Evolutionary conservation across 2,797 vertebrate genomes (phyloP).

Genomic region (Hafferia zeledoni): DNA sequence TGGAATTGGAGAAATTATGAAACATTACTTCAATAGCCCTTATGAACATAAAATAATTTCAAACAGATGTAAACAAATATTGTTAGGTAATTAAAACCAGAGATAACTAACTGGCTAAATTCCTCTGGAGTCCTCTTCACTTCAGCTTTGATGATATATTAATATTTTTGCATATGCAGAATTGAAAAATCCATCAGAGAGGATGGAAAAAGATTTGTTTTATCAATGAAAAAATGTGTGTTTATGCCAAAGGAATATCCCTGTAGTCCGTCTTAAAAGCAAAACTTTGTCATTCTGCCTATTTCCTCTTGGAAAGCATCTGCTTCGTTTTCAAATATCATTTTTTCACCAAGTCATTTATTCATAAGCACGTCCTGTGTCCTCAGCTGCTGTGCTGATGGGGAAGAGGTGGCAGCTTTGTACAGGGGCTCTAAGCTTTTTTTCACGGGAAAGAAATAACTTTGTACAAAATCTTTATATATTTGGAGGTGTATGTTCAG

Average conservation of each 20-base stretch:
- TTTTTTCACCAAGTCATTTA: not conserved
- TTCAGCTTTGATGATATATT: not conserved
- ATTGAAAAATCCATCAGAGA: not conserved
- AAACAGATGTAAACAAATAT: slow-evolving; percentile 24
- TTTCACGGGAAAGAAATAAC: not conserved
- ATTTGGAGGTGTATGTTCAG: not conserved
- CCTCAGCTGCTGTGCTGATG: not conserved
- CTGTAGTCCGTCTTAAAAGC: not conserved
- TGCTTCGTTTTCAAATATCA: not conserved
- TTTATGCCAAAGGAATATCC: not conserved
- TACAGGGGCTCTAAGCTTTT: not conserved
- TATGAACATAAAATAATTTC: not conserved
- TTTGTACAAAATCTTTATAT: not conserved
- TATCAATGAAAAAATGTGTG: not conserved
- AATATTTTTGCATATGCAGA: not conserved
- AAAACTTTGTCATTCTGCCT: not conserved
- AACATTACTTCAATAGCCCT: not conserved
- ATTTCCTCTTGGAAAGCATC: not conserved
- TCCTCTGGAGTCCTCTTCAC: not conserved
- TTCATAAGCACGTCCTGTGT: not conserved
- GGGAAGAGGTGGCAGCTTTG: not conserved
- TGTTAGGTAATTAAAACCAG: not conserved
- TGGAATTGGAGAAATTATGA: not conserved
- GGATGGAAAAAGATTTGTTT: not conserved
- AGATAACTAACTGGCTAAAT: not conserved